These are phyloP conservation scores for Atta cephalotes DNA, from an alignment of 1,140 invertebrate genomes.

Conservation along the genomic window DNA sequence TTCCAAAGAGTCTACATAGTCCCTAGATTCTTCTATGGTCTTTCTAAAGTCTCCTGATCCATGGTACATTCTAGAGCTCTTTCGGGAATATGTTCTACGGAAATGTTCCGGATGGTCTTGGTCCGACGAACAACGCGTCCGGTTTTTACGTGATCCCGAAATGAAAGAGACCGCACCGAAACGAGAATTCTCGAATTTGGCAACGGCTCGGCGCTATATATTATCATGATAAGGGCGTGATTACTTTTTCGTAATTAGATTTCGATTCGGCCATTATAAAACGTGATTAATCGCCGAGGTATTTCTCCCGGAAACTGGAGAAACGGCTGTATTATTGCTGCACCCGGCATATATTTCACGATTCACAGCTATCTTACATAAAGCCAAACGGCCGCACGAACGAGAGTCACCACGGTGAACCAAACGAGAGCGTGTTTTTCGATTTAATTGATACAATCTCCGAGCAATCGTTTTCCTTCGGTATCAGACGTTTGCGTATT, in stretches of 20 bases:
- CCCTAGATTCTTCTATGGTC: background rate
- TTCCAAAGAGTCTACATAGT: background rate
- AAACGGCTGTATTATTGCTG: background rate
- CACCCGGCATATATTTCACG: background rate
- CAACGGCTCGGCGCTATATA: slow-evolving; percentile 1
- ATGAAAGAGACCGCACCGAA: background rate
- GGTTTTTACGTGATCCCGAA: slow-evolving; percentile 20
- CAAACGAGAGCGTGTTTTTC: slow-evolving; percentile 17
- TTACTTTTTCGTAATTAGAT: slow-evolving; percentile 53
- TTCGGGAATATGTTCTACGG: background rate
- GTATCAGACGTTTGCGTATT: slow-evolving; percentile 40
- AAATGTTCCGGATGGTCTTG: slow-evolving; percentile 1
- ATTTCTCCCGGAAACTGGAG: background rate
- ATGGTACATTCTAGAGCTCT: background rate
- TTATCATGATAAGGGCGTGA: slow-evolving; percentile 10
- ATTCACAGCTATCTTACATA: slow-evolving; percentile 10
- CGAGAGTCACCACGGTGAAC: background rate
- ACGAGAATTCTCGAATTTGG: slow-evolving; percentile 23
- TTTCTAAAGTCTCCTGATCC: background rate
- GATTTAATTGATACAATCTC: slow-evolving; percentile 43
- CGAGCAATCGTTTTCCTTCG: slow-evolving; percentile 39
- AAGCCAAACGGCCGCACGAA: background rate
- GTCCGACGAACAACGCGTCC: background rate
- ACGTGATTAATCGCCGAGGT: slow-evolving; percentile 32
- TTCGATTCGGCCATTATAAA: slow-evolving; percentile 29